These are phyloP conservation scores for Excalfactoria chinensis DNA, from an alignment of 2,113 vertebrate species.

Conservation along the genomic window DNA sequence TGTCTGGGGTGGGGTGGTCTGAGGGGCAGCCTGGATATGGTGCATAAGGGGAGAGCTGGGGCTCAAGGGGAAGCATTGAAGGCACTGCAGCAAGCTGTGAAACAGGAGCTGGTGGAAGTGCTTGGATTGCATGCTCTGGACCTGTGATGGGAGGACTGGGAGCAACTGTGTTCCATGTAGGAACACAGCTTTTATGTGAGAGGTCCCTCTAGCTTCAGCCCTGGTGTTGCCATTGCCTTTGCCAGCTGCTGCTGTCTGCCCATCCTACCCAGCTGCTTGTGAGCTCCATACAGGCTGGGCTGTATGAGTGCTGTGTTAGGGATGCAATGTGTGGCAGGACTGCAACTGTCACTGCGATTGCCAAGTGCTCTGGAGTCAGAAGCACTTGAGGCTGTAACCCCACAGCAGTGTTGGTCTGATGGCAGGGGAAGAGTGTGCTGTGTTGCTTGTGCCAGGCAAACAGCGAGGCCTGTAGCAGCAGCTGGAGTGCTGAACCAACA, in stretches of 20 bases:
- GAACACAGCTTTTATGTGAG: not conserved
- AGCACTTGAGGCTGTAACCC: not conserved
- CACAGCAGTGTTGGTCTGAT: fast-evolving
- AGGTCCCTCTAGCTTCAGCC: not conserved
- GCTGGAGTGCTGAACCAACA: not conserved
- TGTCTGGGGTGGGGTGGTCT: not conserved
- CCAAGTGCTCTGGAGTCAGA: not conserved
- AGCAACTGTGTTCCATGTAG: not conserved
- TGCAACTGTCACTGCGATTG: not conserved
- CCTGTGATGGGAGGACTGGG: not conserved
- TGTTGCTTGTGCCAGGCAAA: not conserved
- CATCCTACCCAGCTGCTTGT: not conserved
- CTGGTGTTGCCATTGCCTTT: not conserved
- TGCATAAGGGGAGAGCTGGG: not conserved
- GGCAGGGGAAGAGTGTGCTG: fast-evolving
- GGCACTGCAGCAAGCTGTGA: not conserved
- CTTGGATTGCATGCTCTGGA: not conserved
- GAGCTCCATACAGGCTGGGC: fast-evolving
- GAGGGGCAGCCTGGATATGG: not conserved
- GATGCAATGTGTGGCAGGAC: fast-evolving
- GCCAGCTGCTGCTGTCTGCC: not conserved
- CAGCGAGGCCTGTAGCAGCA: not conserved
- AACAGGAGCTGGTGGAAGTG: not conserved
- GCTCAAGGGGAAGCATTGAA: not conserved
- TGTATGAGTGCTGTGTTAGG: fast-evolving